phyloP scores from a whole-genome alignment of 2,113 vertebrate species.

The Daphoenositta chrysoptera region DNA sequence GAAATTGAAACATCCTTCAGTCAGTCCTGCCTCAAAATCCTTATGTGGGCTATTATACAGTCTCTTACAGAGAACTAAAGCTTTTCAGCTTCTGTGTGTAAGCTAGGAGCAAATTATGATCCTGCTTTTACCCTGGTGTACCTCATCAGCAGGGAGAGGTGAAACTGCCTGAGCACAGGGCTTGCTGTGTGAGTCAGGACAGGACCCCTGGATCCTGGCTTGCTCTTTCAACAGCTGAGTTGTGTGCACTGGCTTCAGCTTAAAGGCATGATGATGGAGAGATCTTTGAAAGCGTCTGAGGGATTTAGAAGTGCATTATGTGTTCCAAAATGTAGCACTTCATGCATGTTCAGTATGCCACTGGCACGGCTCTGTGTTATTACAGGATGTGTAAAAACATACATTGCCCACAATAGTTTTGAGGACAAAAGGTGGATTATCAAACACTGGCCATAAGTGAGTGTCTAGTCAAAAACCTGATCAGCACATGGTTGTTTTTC shows the following conservation, averaged over 20 bases:
- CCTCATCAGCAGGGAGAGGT: neutral
- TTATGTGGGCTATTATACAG: neutral
- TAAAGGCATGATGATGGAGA: neutral
- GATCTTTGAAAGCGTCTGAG: neutral
- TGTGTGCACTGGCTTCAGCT: neutral
- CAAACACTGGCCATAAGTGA: neutral
- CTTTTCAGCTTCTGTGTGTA: neutral
- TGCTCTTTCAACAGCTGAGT: neutral
- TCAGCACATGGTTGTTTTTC: neutral
- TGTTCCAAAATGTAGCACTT: neutral
- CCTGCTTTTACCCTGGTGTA: neutral
- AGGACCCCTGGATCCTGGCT: neutral
- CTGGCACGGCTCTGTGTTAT: accelerated
- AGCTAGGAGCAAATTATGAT: neutral
- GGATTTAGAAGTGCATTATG: neutral
- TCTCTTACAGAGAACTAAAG: neutral
- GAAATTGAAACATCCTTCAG: neutral
- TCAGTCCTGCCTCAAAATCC: neutral
- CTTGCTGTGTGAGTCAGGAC: neutral
- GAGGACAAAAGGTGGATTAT: neutral
- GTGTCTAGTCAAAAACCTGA: neutral
- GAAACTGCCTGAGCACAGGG: neutral
- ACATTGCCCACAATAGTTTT: neutral
- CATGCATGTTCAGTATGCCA: neutral
- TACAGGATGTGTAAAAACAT: neutral